Conservation (phyloP, 2,797 vertebrate genomes). For the Molossus molossus region DNA sequence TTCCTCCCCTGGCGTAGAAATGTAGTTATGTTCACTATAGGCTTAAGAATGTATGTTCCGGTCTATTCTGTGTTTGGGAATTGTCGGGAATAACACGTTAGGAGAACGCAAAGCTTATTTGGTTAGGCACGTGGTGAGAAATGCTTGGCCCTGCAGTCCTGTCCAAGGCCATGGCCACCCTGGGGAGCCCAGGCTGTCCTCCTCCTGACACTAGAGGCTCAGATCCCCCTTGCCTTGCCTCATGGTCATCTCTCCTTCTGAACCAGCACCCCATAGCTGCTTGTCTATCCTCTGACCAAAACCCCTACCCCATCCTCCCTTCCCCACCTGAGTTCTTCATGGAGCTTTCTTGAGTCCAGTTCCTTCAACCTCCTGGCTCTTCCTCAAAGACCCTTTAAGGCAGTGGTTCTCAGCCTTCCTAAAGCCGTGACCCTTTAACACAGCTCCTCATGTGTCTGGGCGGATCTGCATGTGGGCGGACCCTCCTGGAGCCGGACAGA, state of each 20-base stretch:
- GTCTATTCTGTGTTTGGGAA: not conserved
- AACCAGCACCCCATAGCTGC: not conserved
- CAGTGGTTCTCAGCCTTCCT: no score
- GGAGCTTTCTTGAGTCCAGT: not conserved
- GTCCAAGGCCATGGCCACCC: rapidly evolving
- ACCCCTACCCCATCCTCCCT: no score
- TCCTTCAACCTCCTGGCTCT: not conserved
- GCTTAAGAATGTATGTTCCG: not conserved
- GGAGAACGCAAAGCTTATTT: no score
- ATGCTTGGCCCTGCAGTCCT: not conserved
- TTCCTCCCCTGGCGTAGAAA: not conserved
- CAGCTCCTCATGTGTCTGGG: no score
- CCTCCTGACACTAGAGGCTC: not conserved
- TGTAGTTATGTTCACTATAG: not conserved
- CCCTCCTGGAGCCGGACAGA: no score
- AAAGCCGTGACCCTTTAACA: no score
- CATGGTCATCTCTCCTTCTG: not conserved
- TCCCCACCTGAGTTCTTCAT: not conserved
- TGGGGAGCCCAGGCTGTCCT: not conserved
- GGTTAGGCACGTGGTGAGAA: not conserved
- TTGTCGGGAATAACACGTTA: no score
- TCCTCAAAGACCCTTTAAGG: not conserved
- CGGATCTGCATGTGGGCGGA: no score
- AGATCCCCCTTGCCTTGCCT: not conserved
- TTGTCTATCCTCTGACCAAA: no score